Conservation (phyloP, 2,113 vertebrate species). For the Orthonyx spaldingii region DNA sequence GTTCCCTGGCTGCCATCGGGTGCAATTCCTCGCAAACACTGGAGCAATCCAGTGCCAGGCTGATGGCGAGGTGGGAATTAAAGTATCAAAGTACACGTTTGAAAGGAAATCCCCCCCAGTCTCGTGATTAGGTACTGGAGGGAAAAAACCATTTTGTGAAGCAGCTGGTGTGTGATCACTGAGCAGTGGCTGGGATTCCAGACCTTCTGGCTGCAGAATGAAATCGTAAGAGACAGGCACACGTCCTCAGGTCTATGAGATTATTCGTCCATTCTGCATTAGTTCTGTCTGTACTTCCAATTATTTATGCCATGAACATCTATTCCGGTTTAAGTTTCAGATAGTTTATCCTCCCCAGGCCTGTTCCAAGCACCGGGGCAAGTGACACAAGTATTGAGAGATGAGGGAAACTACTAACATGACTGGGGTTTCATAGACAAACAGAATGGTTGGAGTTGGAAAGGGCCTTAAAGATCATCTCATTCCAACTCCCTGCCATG, state of each 20-base stretch:
- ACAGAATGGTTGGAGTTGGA: not conserved
- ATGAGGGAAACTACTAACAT: not conserved
- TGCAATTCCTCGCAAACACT: not conserved
- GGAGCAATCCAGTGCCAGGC: not conserved
- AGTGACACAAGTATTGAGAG: not conserved
- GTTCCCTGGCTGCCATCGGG: rapidly evolving
- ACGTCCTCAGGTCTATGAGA: rapidly evolving
- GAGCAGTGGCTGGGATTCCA: not conserved
- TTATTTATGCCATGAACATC: not conserved
- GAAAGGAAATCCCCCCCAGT: not conserved
- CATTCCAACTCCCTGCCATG: rapidly evolving
- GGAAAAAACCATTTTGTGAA: not conserved
- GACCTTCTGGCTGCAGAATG: not conserved
- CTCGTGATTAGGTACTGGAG: not conserved
- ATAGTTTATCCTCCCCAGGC: not conserved
- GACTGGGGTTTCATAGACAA: not conserved
- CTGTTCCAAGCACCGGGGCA: not conserved
- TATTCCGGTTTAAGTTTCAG: not conserved
- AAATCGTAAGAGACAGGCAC: not conserved
- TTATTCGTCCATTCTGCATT: not conserved
- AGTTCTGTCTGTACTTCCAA: not conserved
- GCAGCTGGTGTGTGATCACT: not conserved
- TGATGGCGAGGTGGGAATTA: not conserved
- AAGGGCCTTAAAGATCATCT: not conserved
- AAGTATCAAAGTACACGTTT: not conserved